A percentile compares a stretch with the other conserved stretches of the same genome.
Conservation (phyloP, 2,888 invertebrate genomes). For the Heteropelma amictum region DNA sequence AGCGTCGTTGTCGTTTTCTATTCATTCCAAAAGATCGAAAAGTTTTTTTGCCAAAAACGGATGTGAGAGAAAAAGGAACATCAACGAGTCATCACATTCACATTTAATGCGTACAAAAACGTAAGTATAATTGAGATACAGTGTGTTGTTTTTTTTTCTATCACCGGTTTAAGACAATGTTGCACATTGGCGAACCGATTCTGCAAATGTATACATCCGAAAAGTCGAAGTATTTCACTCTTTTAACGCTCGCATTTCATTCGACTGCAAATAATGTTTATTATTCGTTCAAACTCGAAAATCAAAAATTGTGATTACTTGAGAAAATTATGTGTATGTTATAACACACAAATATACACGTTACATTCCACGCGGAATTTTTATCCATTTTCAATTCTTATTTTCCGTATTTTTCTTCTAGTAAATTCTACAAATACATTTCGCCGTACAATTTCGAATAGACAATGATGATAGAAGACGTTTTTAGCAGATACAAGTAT, state of each 20-base stretch:
- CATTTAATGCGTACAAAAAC: constrained; percentile 64
- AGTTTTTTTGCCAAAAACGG: constrained; percentile 11
- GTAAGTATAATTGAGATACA: constrained; percentile 58
- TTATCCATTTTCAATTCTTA: constrained; percentile 1
- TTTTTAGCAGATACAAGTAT: constrained; percentile 33
- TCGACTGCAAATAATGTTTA: constrained; percentile 30
- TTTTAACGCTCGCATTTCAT: not conserved
- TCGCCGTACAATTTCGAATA: constrained; percentile 42
- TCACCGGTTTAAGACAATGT: constrained; percentile 18
- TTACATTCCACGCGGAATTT: constrained; percentile 11
- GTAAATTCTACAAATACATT: constrained; percentile 37
- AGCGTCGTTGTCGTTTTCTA: not conserved
- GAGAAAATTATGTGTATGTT: constrained; percentile 5
- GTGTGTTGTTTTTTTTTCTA: constrained; percentile 34
- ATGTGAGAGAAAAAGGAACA: constrained; percentile 48
- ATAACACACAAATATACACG: not conserved
- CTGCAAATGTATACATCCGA: constrained; percentile 20
- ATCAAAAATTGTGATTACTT: constrained; percentile 22
- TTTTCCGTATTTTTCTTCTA: not conserved
- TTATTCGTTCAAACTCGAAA: constrained; percentile 15
- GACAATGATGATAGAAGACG: constrained; percentile 50
- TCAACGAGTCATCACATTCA: constrained; percentile 62
- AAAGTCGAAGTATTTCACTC: constrained; percentile 2
- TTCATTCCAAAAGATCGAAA: not conserved
- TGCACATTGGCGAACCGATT: constrained; percentile 15